Percentiles rank a stretch among this genome's conserved stretches.
These are phyloP conservation scores for Chaetops frenatus DNA, from an alignment of 2,113 vertebrate species.

Conservation along the genomic window DNA sequence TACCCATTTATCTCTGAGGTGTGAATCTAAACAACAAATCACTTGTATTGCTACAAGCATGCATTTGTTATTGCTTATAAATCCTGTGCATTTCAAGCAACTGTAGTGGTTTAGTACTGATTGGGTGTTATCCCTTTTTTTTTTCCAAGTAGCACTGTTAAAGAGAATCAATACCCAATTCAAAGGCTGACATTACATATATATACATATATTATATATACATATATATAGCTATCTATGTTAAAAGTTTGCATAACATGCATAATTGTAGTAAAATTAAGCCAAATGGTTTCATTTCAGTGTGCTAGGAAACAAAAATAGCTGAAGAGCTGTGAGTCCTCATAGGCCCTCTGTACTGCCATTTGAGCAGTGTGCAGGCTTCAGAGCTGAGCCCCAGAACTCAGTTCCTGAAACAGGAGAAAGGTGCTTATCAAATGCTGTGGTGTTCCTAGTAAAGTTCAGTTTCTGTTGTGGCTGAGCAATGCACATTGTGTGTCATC, in stretches of 20 bases:
- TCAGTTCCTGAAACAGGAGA: not conserved
- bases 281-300: not conserved
- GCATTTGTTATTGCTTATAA: not conserved
- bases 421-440: accelerated
- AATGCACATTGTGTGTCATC: too few relatives aligned
- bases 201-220: too few relatives aligned
- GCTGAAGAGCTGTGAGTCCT: not conserved
- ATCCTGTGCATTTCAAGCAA: not conserved
- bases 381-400: not conserved
- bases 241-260: not conserved
- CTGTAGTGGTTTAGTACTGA: not conserved
- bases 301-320: not conserved
- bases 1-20: not conserved
- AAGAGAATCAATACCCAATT: not conserved
- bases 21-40: not conserved
- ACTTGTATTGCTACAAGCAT: not conserved
- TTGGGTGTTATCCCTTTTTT: not conserved
- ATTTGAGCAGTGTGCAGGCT: not conserved
- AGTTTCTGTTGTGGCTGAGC: not conserved
- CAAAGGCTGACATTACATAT: not conserved
- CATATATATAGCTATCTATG: too few relatives aligned
- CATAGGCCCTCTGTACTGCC: not conserved
- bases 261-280: not conserved
- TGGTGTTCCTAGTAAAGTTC: not conserved
- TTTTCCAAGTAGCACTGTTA: not conserved